Percentiles rank a stretch among this genome's conserved stretches.
Evolutionary conservation across 2,888 invertebrate genomes (phyloP).

Genomic region (Protophormia terraenovae): DNA sequence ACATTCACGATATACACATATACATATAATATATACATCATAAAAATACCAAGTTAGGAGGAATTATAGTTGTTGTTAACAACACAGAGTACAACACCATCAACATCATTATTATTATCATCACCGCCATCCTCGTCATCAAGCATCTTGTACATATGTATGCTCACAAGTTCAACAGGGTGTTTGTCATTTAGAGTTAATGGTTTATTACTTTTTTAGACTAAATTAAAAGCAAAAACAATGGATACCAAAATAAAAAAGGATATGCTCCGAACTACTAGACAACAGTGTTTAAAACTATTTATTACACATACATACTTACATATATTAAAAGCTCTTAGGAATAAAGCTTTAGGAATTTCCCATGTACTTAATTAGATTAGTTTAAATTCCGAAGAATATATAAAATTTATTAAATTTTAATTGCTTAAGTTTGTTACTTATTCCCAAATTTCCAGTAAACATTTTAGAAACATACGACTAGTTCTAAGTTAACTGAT

Average conservation of each 20-base stretch:
- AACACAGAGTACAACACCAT: constrained; percentile 16
- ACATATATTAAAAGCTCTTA: background rate
- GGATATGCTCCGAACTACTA: background rate
- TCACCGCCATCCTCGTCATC: background rate
- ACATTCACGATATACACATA: background rate
- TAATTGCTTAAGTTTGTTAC: too few species aligned
- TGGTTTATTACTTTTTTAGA: background rate
- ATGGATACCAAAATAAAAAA: background rate
- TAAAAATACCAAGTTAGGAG: constrained; percentile 43
- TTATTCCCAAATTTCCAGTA: too few species aligned
- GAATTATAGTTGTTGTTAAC: constrained; percentile 42
- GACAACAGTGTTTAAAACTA: constrained; percentile 2
- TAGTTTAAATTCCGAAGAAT: too few species aligned
- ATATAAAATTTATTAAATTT: too few species aligned
- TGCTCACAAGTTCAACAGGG: constrained; percentile 32
- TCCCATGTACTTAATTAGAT: too few species aligned
- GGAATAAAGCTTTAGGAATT: too few species aligned
- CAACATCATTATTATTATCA: background rate
- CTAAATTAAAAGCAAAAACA: background rate
- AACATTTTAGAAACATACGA: too few species aligned
- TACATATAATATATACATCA: background rate
- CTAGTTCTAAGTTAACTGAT: too few species aligned
- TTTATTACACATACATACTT: background rate
- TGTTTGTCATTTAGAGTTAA: constrained; percentile 23
- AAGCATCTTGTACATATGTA: background rate